Evolutionary conservation across 2,797 vertebrate genomes (phyloP).

Genomic region (Intellagama lesueurii): DNA sequence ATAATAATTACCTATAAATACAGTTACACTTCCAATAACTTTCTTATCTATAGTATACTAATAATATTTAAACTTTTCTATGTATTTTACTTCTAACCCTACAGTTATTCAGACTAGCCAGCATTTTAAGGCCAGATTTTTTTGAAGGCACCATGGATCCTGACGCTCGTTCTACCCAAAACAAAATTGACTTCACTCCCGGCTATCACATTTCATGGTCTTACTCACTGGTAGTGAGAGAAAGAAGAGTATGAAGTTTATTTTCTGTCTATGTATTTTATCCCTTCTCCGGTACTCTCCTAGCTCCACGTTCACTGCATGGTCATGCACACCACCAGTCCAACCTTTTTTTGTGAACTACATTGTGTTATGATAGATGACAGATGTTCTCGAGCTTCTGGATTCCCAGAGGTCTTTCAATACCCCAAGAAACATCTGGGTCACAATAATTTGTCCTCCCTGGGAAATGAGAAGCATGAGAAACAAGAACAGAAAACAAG

Average conservation of each 20-base stretch:
- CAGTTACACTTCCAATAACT: no score
- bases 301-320: no score
- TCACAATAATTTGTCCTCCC: background rate
- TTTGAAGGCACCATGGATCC: background rate
- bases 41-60: no score
- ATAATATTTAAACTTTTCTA: no score
- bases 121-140: no score
- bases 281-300: background rate
- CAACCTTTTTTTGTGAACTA: background rate
- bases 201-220: no score
- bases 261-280: background rate
- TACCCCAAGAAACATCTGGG: background rate
- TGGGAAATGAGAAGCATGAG: constrained; percentile 7
- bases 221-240: no score
- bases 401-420: background rate
- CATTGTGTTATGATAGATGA: constrained; percentile 4
- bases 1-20: no score
- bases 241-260: background rate
- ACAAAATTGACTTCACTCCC: no score
- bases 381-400: background rate
- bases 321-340: no score
- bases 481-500: background rate
- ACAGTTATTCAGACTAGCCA: no score
- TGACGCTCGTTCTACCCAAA: background rate
- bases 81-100: no score